A percentile compares a stretch with the other conserved stretches of the same genome.
These are phyloP conservation scores for Atrichornis clamosus DNA, from an alignment of 2,113 vertebrate species.

Conservation along the genomic window DNA sequence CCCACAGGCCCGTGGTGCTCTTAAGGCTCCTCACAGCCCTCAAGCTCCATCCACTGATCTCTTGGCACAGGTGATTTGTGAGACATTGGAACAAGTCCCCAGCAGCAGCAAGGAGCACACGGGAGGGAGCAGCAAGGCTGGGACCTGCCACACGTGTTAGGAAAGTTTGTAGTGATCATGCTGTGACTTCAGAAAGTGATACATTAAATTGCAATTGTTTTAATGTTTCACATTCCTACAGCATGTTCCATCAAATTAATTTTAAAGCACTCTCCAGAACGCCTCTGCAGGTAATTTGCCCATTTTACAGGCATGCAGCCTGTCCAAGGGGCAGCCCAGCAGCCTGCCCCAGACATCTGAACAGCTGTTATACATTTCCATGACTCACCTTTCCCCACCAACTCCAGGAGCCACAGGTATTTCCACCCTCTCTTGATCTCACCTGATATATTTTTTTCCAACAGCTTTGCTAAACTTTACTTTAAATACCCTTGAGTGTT, in stretches of 20 bases:
- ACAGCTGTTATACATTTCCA: neutral
- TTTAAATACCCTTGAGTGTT: neutral
- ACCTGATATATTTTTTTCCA: neutral
- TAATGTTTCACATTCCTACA: neutral
- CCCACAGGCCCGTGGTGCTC: accelerated
- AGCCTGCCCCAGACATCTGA: neutral
- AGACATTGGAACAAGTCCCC: neutral
- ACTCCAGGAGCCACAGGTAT: neutral
- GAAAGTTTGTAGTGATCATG: neutral
- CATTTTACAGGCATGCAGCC: neutral
- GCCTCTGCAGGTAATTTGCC: neutral
- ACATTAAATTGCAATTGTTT: neutral
- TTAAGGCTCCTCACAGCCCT: neutral
- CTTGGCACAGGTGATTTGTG: neutral
- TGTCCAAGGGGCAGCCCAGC: neutral
- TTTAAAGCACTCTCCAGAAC: neutral
- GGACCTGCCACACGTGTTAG: neutral
- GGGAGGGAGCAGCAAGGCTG: neutral
- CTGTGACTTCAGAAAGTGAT: neutral
- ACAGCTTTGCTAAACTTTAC: neutral
- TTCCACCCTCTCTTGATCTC: neutral
- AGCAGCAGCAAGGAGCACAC: accelerated
- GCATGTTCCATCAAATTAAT: neutral
- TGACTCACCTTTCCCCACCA: neutral
- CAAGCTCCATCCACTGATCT: neutral